Evolutionary conservation across 2,113 vertebrate genomes (phyloP).

Genomic region (Oncorhynchus kisutch): DNA sequence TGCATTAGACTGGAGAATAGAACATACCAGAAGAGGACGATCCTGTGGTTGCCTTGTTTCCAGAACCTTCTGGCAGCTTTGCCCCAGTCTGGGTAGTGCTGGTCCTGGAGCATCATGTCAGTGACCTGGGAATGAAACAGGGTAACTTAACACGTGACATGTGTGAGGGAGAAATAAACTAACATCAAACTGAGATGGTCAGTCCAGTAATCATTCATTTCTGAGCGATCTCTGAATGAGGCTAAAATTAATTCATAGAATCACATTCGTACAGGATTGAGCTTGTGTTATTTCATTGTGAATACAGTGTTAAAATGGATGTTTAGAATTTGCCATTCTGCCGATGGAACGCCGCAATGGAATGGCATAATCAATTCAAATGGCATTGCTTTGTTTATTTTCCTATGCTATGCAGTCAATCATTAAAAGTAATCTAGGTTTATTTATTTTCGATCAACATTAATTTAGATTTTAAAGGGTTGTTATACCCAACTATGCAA

Average conservation of each 20-base stretch:
- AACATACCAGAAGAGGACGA: conserved; percentile 93
- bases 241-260: not conserved
- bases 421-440: conserved; percentile 35
- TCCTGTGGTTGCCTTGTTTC: conserved; percentile 92
- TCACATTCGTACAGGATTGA: not conserved
- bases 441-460: conserved; percentile 16
- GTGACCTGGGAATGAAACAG: conserved; percentile 80
- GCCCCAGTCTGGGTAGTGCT: conserved; percentile 93
- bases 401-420: conserved; percentile 17
- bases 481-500: conserved; percentile 15
- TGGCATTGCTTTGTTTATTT: not conserved
- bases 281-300: not conserved
- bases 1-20: not conserved
- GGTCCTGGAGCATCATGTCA: conserved; percentile 98
- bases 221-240: no score
- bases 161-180: no score
- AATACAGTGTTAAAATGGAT: not conserved
- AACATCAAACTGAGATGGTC: no score
- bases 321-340: not conserved
- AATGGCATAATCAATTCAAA: not conserved
- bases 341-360: not conserved
- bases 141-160: no score
- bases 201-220: no score
- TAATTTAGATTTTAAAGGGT: conserved; percentile 13
- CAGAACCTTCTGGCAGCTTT: conserved; percentile 90